Conservation (phyloP, 2,797 vertebrate genomes). For the Coregonus sp. region DNA sequence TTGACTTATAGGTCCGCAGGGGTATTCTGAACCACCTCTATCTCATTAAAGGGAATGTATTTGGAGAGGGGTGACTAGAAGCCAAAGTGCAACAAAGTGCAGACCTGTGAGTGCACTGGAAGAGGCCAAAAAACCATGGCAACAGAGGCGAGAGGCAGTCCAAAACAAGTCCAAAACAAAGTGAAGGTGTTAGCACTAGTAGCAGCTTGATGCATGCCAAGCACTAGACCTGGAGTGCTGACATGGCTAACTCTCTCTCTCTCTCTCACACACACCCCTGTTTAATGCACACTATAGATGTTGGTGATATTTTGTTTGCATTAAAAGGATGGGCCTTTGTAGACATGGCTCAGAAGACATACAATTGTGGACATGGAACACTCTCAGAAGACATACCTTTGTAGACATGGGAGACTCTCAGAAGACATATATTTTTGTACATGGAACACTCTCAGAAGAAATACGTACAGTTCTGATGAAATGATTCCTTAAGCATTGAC, state of each 20-base stretch:
- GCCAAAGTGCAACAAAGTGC: no score
- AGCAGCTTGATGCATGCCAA: constrained; percentile 38
- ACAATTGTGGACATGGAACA: no score
- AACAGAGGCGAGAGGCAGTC: neutral
- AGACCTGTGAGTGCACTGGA: no score
- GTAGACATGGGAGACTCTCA: no score
- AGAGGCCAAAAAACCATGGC: no score
- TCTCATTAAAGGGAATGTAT: no score
- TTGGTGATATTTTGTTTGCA: neutral
- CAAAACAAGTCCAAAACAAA: constrained; percentile 39
- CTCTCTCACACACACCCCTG: neutral
- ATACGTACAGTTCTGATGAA: neutral
- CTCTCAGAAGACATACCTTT: no score
- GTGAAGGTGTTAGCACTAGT: constrained; percentile 44
- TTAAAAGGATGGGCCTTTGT: neutral
- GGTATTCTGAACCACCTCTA: no score
- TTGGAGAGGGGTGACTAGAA: no score
- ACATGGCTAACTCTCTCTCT: constrained; percentile 3
- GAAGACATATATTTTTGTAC: no score
- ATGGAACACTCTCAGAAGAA: neutral
- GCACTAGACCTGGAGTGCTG: constrained; percentile 41
- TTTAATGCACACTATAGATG: neutral
- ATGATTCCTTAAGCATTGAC: neutral
- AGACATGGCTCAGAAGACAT: no score
- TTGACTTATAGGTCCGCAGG: no score